Base-by-base conservation (phyloP, 2,113 vertebrate genomes). In the Motacilla tschutschensis region DNA sequence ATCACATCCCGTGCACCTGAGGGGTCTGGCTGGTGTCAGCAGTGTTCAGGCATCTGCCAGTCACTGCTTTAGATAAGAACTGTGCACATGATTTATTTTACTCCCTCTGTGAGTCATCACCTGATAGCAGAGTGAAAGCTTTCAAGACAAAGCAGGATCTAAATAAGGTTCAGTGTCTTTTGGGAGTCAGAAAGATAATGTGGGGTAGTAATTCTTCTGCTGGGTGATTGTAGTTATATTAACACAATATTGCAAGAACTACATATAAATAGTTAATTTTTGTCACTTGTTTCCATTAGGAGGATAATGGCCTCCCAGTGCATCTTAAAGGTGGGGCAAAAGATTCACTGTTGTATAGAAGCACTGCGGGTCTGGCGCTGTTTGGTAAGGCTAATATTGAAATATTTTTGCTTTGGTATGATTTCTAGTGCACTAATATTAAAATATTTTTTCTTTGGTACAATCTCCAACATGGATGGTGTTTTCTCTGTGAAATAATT, bases 291-390 rank as follows among this genome's bases (percentile, higher is more conserved):
- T 93, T 80, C 41, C 77, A 28, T 66, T 95, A 99, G 99, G 98
- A 98, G 88, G 98, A 99, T 81, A 98, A 99, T 94, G 99, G 97
- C 29, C 46, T 99, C 28, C 99, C 99, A 5, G 93, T 99, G 48
- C 93, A 99, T 85, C 93, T 99, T 10, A 99, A 99, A 88, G 98
- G 98, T 40, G 99, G 99, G 10, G 0, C 47, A 14, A 31, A 21
- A 6, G 99, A 99, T 88, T 71, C 92, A 22, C 6, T 99, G 43
- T 94, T 99, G 55, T 99, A 99, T 90, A 97, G 95, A 70, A 8
- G 93, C 13, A 99, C 99, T 7, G 96, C 98, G 96, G 17, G 59
- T 9, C 91, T 99, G 35, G 71, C 97, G 1, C 8, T 98, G 70
- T 12, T 97, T 65, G 99, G 99, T 99, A 96, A 98, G 98, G 60